Percentiles rank a stretch among this genome's conserved stretches.
These are phyloP conservation scores for Sylvicola fuscatus DNA, from an alignment of 2,888 invertebrate species.

Conservation along the genomic window DNA sequence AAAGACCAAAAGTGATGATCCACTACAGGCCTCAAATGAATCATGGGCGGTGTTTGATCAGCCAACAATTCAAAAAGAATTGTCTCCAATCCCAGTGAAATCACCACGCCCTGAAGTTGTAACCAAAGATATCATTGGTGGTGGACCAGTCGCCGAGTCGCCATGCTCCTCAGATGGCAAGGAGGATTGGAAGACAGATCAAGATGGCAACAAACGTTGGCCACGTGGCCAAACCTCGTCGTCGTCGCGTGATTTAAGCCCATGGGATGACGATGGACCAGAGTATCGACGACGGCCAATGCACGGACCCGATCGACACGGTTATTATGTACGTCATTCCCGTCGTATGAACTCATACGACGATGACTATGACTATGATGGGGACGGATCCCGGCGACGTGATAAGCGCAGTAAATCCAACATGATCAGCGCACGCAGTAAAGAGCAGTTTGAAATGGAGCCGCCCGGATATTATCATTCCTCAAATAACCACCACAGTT, in stretches of 20 bases:
- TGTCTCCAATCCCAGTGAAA: neutral
- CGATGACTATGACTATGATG: conserved; percentile 47
- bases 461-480: conserved; percentile 24
- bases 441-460: conserved; percentile 23
- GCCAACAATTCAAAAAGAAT: conserved; percentile 6
- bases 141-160: conserved; percentile 30
- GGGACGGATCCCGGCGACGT: conserved; percentile 17
- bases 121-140: conserved; percentile 15
- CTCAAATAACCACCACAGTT: conserved; percentile 17
- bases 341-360: conserved; percentile 40
- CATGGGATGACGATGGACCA: conserved; percentile 55
- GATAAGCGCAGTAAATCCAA: conserved; percentile 15
- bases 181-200: conserved; percentile 30
- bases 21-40: conserved; percentile 13
- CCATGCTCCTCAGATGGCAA: conserved; percentile 63
- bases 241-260: conserved; percentile 55
- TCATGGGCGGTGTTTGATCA: conserved; percentile 35
- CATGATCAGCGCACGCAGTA: conserved; percentile 10
- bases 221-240: conserved; percentile 43
- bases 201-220: conserved; percentile 29
- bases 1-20: too few relatives aligned
- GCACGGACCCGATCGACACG: conserved; percentile 15
- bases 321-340: conserved; percentile 30
- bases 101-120: conserved; percentile 9
- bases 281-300: conserved; percentile 26